Evolutionary conservation across 2,888 invertebrate genomes (phyloP).

Genomic region (Marronus borbonicus): DNA sequence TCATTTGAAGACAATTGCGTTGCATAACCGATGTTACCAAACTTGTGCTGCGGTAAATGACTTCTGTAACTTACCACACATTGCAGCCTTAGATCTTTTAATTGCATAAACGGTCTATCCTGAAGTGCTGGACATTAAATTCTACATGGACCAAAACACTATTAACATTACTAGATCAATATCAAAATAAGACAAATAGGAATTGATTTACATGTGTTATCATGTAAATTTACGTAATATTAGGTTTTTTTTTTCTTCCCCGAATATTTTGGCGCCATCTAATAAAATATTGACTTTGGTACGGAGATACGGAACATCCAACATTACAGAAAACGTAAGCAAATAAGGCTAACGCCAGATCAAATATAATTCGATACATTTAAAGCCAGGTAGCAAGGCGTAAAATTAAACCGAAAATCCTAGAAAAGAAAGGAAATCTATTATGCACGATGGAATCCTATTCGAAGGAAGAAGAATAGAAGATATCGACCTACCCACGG

Average conservation of each 20-base stretch:
- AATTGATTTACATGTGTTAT: neutral
- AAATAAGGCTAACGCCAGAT: conserved; percentile 34
- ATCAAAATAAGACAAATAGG: too few relatives aligned
- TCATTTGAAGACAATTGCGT: too few relatives aligned
- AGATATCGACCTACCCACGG: neutral
- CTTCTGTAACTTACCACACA: too few relatives aligned
- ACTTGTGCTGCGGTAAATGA: too few relatives aligned
- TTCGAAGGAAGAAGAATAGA: conserved; percentile 24
- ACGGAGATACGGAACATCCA: neutral
- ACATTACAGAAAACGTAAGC: conserved; percentile 18
- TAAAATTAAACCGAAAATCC: conserved; percentile 34
- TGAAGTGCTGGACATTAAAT: too few relatives aligned
- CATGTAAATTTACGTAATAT: neutral
- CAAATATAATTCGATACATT: conserved; percentile 43
- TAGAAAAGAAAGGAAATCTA: conserved; percentile 41
- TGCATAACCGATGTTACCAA: too few relatives aligned
- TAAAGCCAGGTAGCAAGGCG: conserved; percentile 36
- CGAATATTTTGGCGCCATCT: conserved; percentile 10
- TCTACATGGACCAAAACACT: too few relatives aligned
- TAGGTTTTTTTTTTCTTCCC: neutral
- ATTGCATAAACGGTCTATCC: too few relatives aligned
- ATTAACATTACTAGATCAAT: too few relatives aligned
- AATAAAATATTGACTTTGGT: conserved; percentile 22
- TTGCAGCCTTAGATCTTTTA: too few relatives aligned
- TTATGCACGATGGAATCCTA: conserved; percentile 17